Evolutionary conservation across 2,113 vertebrate species (phyloP), one percentile per base, ranked within the genome.

Genomic region (Micromys minutus): DNA sequence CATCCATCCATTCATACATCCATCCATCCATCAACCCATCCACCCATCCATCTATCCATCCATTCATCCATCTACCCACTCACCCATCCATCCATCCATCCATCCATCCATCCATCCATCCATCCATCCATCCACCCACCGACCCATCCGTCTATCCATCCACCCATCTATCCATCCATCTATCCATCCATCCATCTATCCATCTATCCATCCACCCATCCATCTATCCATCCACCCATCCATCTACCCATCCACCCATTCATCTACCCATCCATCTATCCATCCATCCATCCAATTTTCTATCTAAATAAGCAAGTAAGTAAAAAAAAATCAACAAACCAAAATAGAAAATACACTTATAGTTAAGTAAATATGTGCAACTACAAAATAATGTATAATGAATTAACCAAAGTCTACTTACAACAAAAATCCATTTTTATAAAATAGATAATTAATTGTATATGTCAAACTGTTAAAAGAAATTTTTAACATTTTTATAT

Each of bases 321-420:
- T 34, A 34, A 34, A 7, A 67, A 17, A 34, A 34, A 7, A 67
- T 7, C 67, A 69, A 69, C 61, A n/a, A 17, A 69, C 13, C 15
- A 19, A 69, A 36, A 74, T 42, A 74, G 17, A 21, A 74, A 22
- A 42, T 17, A 42, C 39, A 36, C 50, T 72, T 63, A 31, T 67
- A 47, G 21, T 72, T 61, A 50, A 85, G 75, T 57, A 90, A 84
- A 93, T n/a, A 45, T 83, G 16, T 94, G 17, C 80, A 83, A 91
- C 81, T 59, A 16, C 9, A 19, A 83, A 39, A 83, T 39, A 1
- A 83, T 59, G n/a, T 42, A 61, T 59, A 9, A 83, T 42, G 11
- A 83, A 83, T 29, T 83, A 59, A 83, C 36, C 55, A 59, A 39
- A 77, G 29, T n/a, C 67, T 16, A 69, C 67, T n/a, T 31, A 77